phyloP scores from a whole-genome alignment of 1,140 invertebrate genomes.

The Geopemphigus sp. region DNA sequence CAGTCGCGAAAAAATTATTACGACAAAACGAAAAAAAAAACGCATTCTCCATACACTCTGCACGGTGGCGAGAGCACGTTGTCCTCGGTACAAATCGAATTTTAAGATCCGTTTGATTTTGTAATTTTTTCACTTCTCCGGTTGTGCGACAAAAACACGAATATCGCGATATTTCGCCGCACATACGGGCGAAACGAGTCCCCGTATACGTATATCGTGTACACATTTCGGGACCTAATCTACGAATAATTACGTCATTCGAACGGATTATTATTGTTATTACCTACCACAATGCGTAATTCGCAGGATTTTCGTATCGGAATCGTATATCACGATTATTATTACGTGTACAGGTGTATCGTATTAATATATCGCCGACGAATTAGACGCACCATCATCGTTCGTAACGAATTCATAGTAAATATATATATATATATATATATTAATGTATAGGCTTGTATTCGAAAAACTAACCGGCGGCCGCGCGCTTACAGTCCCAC shows the following conservation, averaged over 20 bases:
- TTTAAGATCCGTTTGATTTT: slow-evolving; percentile 19
- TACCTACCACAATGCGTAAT: not conserved
- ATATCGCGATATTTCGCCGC: not conserved
- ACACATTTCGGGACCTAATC: not conserved
- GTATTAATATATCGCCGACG: not conserved
- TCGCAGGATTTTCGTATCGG: not conserved
- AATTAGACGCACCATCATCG: not conserved
- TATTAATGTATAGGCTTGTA: not conserved
- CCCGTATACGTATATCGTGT: not conserved
- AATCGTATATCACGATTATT: too few species aligned
- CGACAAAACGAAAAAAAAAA: not conserved
- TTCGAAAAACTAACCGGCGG: not conserved
- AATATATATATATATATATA: too few species aligned
- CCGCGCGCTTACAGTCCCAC: not conserved
- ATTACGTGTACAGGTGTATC: not conserved
- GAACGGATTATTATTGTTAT: not conserved
- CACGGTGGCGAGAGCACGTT: not conserved
- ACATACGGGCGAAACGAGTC: not conserved
- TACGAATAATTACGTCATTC: slow-evolving; percentile 4
- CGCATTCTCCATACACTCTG: too few species aligned
- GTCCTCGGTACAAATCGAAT: slow-evolving; percentile 16
- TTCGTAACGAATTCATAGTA: slow-evolving; percentile 23
- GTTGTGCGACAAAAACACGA: not conserved
- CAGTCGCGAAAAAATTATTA: not conserved
- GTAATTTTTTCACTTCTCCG: too few species aligned